Evolutionary conservation across 2,113 vertebrate species (phyloP), one percentile per base, ranked within the genome.

Genomic region (Porphyrio hochstetteri): DNA sequence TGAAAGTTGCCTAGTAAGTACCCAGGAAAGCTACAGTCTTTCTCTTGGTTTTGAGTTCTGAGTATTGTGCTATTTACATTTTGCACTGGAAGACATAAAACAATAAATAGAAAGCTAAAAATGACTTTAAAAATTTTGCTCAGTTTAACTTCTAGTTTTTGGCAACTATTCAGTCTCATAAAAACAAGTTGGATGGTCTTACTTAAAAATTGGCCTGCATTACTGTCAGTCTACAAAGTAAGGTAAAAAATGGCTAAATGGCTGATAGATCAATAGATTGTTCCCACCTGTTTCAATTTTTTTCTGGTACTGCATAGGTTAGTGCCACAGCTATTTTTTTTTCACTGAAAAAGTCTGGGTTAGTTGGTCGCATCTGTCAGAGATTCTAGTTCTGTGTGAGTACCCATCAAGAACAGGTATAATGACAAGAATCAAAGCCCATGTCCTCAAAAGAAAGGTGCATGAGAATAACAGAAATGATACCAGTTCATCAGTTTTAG

Each of bases 361-460:
- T 52, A 12, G 23, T 68, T 72, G 13, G 3, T 92, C 28, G 80
- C 8, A 56, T 55, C 36, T 52, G 38, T 7, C 48, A 81, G 59
- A 75, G 21, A 36, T 44, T 83, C 29, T 74, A 23, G 28, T 31
- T 70, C 42, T 71, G 35, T 8, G 19, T 38, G 11, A 79, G 6
- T 44, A 35, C 10, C 1, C 12, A 36, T 48, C 46, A 50, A 53
- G 25, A 17, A 1, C 0, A 2, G 10, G 2, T 59, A 20, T 60
- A 52, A 44, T 21, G 35, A 1, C 20, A 57, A 44, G 4, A 57
- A 21, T 52, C 21, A 75, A 87, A 82, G 67, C 28, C 35, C 36
- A 4, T 31, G 5, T 21, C 16, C 35, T 79, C 50, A 65, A 57
- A 87, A 69, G 24, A 52, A 24, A 60, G 19, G 16, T 4, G 3